Evolutionary conservation across 2,797 vertebrate genomes (phyloP).

Genomic region (Pseudochirops cupreus): DNA sequence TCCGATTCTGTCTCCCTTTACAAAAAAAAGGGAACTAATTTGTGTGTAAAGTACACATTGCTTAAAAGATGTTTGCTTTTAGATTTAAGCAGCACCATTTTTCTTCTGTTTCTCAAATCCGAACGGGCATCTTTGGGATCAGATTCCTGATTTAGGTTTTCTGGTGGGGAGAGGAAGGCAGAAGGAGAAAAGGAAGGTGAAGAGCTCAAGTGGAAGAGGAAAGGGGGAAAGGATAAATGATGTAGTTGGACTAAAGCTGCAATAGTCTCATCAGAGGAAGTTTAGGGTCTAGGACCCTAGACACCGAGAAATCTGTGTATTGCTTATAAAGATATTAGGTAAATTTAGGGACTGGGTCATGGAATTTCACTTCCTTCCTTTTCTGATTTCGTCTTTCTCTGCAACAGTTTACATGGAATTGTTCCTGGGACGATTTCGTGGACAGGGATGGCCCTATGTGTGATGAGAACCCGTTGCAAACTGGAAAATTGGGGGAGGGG

Average conservation of each 20-base stretch:
- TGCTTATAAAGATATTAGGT: neutral
- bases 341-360: neutral
- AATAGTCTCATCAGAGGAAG: neutral
- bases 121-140: neutral
- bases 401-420: neutral
- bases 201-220: neutral
- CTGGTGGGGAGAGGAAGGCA: neutral
- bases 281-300: neutral
- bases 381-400: neutral
- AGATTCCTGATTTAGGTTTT: neutral
- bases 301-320: neutral
- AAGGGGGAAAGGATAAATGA: neutral
- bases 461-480: neutral
- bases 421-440: neutral
- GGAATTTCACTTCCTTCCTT: neutral
- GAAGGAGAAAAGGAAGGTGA: neutral
- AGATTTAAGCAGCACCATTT: neutral
- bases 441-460: neutral
- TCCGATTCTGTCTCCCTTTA: neutral
- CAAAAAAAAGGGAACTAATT: neutral
- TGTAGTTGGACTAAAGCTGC: neutral
- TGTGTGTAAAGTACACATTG: neutral
- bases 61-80: neutral
- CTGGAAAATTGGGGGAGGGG: neutral
- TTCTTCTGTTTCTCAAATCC: neutral